These are phyloP conservation scores for Lepidocolaptes lacrymiger DNA, from an alignment of 2,797 vertebrate genomes.

Conservation along the genomic window DNA sequence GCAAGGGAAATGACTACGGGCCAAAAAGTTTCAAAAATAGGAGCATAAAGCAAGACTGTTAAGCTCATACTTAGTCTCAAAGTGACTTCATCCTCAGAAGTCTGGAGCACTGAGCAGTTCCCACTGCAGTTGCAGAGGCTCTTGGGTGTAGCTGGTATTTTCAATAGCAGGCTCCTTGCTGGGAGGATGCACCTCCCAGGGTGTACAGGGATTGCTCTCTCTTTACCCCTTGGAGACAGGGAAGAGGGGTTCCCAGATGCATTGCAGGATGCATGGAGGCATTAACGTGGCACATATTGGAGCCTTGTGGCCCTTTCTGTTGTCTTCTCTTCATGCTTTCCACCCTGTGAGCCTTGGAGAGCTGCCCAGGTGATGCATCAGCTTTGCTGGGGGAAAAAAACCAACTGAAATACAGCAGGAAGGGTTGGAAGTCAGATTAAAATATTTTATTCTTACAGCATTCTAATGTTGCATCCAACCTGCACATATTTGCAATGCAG, in stretches of 20 bases:
- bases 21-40: conserved; percentile 41
- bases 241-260: neutral
- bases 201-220: neutral
- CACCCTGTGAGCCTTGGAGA: neutral
- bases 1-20: neutral
- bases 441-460: neutral
- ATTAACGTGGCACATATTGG: neutral
- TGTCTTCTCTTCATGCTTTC: neutral
- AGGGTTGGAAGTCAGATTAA: neutral
- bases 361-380: neutral
- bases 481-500: neutral
- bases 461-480: neutral
- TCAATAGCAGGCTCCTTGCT: neutral
- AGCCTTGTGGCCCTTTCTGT: neutral
- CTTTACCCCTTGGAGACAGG: neutral
- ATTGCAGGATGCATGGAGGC: neutral
- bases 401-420: neutral
- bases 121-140: neutral
- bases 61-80: conserved; percentile 39
- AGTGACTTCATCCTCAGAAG: conserved; percentile 53
- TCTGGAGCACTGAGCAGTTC: neutral
- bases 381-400: neutral
- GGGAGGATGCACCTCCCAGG: neutral
- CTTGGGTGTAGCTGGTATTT: neutral
- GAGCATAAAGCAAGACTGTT: conserved; percentile 22